phyloP scores from a whole-genome alignment of 1,140 invertebrate species.

The Papilio polyxenes region DNA sequence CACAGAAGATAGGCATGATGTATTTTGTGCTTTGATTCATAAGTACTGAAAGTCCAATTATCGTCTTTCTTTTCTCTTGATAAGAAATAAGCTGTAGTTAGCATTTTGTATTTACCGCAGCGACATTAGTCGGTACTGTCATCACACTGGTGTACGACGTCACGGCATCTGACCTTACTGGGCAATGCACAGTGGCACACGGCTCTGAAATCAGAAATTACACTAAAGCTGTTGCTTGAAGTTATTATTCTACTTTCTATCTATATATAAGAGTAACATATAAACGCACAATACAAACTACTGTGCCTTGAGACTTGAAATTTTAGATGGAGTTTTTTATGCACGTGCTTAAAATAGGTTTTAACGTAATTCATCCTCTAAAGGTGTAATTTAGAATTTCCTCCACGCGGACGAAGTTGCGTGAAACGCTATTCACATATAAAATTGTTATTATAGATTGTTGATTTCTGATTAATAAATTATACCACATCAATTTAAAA shows the following conservation, averaged over 20 bases:
- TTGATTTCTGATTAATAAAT: background rate
- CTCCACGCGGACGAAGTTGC: no score
- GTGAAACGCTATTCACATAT: no score
- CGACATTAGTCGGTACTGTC: constrained; percentile 63
- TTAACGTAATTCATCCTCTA: no score
- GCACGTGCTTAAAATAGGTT: no score
- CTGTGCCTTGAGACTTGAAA: no score
- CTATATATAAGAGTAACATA: no score
- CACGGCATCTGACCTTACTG: constrained; percentile 52
- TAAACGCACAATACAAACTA: no score
- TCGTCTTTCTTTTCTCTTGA: background rate
- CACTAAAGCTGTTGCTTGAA: background rate
- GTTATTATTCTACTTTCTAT: background rate
- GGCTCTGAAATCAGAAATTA: constrained; percentile 51
- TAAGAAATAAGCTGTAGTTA: background rate
- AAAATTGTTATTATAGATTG: background rate
- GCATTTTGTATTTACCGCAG: constrained; percentile 57
- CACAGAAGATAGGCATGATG: no score
- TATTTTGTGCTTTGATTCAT: background rate
- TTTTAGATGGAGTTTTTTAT: no score
- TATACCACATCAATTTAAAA: background rate
- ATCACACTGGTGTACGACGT: constrained; percentile 66
- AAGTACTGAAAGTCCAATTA: background rate
- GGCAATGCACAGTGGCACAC: constrained; percentile 58
- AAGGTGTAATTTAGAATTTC: no score